These are phyloP conservation scores for Ichneumon xanthorius DNA, from an alignment of 2,888 invertebrate species.

Conservation along the genomic window DNA sequence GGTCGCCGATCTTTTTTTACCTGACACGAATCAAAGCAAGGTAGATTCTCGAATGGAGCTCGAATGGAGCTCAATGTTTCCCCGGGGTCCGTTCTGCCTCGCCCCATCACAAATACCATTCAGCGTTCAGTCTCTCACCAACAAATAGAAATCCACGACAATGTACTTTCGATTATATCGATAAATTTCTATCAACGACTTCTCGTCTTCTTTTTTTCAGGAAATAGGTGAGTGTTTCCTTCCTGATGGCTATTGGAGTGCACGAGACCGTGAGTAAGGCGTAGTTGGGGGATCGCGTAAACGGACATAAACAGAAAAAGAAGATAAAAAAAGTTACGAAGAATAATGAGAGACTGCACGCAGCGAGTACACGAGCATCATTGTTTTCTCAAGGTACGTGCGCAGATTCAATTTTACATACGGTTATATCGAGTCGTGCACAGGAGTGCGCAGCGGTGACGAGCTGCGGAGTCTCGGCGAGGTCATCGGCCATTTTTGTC, in stretches of 20 bases:
- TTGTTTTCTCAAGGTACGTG: conserved; percentile 57
- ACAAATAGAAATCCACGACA: not conserved
- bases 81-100: not conserved
- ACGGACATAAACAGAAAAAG: not conserved
- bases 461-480: conserved; percentile 25
- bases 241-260: not conserved
- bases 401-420: conserved; percentile 52
- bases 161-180: not conserved
- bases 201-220: not conserved
- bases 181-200: not conserved
- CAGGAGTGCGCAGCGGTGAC: not conserved
- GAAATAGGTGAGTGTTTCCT: not conserved
- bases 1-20: too few species aligned
- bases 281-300: conserved; percentile 2
- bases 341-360: conserved; percentile 53
- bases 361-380: conserved; percentile 56
- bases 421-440: conserved; percentile 18
- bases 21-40: too few species aligned
- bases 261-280: not conserved
- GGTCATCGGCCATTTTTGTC: conserved; percentile 63
- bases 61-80: too few species aligned
- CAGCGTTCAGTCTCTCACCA: not conserved
- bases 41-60: too few species aligned
- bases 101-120: not conserved
- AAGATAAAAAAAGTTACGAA: conserved; percentile 15